Percentiles rank a stretch among this genome's conserved stretches.
These are phyloP conservation scores for Batillaria attramentaria DNA, from an alignment of 1,140 invertebrate genomes.

Conservation along the genomic window DNA sequence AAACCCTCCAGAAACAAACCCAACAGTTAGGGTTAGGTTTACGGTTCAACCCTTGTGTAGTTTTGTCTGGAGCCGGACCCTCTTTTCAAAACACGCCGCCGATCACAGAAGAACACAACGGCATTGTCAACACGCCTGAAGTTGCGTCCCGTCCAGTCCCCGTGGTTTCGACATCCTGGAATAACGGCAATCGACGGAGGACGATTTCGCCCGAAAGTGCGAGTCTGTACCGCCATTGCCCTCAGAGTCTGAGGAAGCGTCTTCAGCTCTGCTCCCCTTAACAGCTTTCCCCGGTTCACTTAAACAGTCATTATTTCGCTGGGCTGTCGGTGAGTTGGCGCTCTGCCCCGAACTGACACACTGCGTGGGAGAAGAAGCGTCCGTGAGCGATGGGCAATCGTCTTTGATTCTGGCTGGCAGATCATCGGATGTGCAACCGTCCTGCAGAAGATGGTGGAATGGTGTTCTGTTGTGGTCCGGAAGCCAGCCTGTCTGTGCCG, in stretches of 20 bases:
- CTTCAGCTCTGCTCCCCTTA: background rate
- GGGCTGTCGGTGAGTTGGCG: background rate
- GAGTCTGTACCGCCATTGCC: background rate
- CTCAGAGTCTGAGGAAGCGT: background rate
- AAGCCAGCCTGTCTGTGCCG: background rate
- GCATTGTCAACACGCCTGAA: slow-evolving; percentile 27
- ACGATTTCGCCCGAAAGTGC: background rate
- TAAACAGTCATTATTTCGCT: too few relatives aligned
- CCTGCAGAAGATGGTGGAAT: background rate
- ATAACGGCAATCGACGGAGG: slow-evolving; percentile 17
- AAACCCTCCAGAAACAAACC: too few relatives aligned
- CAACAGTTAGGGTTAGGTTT: too few relatives aligned
- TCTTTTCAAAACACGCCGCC: too few relatives aligned
- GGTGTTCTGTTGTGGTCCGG: background rate
- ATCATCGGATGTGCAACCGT: too few relatives aligned
- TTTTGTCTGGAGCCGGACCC: too few relatives aligned
- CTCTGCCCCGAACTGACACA: too few relatives aligned
- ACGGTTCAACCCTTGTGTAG: too few relatives aligned
- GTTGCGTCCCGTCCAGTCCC: slow-evolving; percentile 7
- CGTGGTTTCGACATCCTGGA: background rate
- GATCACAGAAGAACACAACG: too few relatives aligned
- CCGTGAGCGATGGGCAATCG: background rate
- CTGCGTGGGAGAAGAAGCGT: background rate
- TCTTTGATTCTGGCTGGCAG: background rate
- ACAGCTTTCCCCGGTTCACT: background rate